Evolutionary conservation across 2,888 invertebrate species (phyloP), one percentile per base, ranked within the genome.

Genomic region (Heteromurus nitidus): DNA sequence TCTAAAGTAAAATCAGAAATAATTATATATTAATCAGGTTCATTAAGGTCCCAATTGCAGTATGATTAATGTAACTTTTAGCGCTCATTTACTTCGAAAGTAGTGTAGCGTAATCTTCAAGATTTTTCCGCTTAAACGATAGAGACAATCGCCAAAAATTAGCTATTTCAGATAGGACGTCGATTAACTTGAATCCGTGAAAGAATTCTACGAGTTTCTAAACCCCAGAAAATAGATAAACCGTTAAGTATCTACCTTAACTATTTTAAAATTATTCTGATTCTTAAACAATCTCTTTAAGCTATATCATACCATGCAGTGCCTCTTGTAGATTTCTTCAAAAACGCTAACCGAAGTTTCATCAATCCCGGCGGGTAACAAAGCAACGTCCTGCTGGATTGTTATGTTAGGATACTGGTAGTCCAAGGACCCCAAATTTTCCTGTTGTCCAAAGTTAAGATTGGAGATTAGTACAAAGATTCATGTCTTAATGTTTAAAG

Each of bases 71-170:
- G n/a, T n/a, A n/a, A n/a, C n/a, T n/a, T n/a, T n/a, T n/a, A n/a
- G n/a, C n/a, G n/a, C n/a, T n/a, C n/a, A 53, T 20, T 24, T 74
- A 80, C 80, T 69, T 80, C 11, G 80, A 60, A 44, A 80, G 44
- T 16, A 26, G n/a, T 22, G 24, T 3, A 11, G 24, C 5, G 31
- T 80, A 80, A 16, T 74, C 60, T n/a, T 68, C 69, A 26, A 62
- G 36, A 28, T 64, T 67, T 26, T 76, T 76, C 26, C 76, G 18
- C 24, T 76, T 76, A 44, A 76, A 68, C 1, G 68, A 18, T 13
- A 76, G 18, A 0, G 68, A 60, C 26, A 76, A 60, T 9, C 76
- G 68, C 76, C 76, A 76, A 50, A 76, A 76, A 20, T 76, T 76
- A 5, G 76, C 76, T 3, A 60, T 36, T 50, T 76, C 76, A n/a